These are phyloP conservation scores for Varanus salvator DNA, from an alignment of 2,113 vertebrate genomes.

Conservation along the genomic window DNA sequence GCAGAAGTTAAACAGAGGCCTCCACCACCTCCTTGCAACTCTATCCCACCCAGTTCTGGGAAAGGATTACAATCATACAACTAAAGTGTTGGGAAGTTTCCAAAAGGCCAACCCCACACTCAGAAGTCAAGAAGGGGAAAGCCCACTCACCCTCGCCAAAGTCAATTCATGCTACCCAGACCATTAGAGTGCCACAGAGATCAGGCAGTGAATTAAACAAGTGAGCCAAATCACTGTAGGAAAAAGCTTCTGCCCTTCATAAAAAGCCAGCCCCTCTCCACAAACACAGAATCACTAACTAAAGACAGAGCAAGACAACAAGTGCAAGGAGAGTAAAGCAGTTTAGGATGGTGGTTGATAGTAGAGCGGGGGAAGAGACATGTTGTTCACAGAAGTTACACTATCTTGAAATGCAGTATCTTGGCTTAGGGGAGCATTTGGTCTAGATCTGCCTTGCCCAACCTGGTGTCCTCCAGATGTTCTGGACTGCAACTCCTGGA, in stretches of 20 bases:
- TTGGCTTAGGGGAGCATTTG: background rate
- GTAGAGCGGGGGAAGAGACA: background rate
- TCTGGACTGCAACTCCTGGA: too few relatives aligned
- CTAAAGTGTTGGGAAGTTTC: background rate
- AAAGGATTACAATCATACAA: background rate
- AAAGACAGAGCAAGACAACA: background rate
- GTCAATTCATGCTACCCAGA: background rate
- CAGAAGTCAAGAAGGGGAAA: background rate
- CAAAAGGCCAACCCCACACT: background rate
- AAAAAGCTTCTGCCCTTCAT: background rate
- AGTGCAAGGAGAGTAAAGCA: background rate
- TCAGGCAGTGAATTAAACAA: background rate
- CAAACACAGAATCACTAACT: too few relatives aligned
- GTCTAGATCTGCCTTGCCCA: background rate
- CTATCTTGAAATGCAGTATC: background rate
- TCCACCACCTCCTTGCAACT: background rate
- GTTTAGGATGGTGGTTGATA: background rate
- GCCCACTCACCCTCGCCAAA: background rate
- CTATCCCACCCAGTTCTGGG: background rate
- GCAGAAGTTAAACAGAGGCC: background rate
- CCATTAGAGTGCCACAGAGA: background rate
- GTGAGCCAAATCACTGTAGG: background rate
- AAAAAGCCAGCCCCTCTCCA: background rate
- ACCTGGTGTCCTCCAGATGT: too few relatives aligned
- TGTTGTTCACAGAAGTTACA: background rate